These are phyloP conservation scores for Lathronympha strigana DNA, from an alignment of 2,888 invertebrate genomes.

Conservation along the genomic window DNA sequence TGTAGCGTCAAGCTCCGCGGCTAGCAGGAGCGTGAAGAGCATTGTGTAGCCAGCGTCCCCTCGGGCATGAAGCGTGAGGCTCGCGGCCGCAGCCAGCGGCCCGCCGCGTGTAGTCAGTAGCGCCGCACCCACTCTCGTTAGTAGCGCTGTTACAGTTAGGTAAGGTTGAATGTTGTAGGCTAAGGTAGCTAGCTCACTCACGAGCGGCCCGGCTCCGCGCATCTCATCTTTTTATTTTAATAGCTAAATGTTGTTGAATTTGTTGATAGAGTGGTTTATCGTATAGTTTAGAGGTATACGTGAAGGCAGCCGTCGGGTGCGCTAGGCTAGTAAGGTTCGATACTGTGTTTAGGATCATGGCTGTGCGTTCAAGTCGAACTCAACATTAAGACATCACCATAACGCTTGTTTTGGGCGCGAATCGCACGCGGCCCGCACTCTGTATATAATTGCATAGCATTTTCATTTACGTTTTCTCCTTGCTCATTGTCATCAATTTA, in stretches of 20 bases:
- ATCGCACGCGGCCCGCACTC: conserved; percentile 63
- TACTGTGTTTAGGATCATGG: conserved; percentile 77
- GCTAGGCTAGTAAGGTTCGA: conserved; percentile 71
- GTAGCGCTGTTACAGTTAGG: conserved; percentile 57
- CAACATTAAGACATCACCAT: conserved; percentile 69
- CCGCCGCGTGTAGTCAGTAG: conserved; percentile 41
- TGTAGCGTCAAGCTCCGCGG: too few species aligned
- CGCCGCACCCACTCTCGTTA: conserved; percentile 45
- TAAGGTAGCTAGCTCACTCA: conserved; percentile 72
- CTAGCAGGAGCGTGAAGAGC: not conserved
- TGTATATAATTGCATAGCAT: conserved; percentile 82
- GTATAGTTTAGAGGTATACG: conserved; percentile 71
- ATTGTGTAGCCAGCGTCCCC: not conserved
- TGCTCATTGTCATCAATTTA: conserved; percentile 84
- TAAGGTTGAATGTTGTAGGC: conserved; percentile 71
- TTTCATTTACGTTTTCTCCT: conserved; percentile 80
- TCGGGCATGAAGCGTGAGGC: not conserved
- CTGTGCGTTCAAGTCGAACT: conserved; percentile 78
- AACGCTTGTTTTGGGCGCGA: conserved; percentile 55
- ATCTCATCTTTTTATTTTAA: conserved; percentile 75
- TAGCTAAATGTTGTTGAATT: conserved; percentile 84
- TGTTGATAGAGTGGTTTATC: conserved; percentile 82
- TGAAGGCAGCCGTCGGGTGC: conserved; percentile 71
- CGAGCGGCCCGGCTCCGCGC: conserved; percentile 51
- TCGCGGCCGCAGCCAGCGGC: conserved; percentile 14